Percentiles rank a stretch among this genome's conserved stretches.
Conservation (phyloP, 2,888 invertebrate genomes). For the Gibbula magus region DNA sequence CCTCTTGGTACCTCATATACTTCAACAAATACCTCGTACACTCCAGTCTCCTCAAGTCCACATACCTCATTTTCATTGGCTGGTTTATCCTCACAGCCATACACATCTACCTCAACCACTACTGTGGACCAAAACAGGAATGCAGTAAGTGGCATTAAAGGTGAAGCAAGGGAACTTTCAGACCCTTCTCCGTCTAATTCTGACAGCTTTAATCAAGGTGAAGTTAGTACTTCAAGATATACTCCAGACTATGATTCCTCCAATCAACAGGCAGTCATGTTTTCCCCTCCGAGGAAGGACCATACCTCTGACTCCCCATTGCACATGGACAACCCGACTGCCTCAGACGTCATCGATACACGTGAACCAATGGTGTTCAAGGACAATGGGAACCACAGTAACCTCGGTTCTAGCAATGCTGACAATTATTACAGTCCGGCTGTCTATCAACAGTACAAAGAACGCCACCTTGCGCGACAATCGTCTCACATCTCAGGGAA, state of each 20-base stretch:
- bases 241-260: conserved; percentile 11
- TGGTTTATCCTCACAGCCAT: conserved; percentile 12
- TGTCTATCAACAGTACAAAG: not conserved
- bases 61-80: conserved; percentile 28
- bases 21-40: conserved; percentile 20
- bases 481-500: conserved; percentile 14
- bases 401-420: not conserved
- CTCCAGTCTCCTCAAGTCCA: conserved; percentile 13
- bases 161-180: conserved; percentile 51
- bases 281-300: conserved; percentile 26
- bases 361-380: conserved; percentile 22
- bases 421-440: not conserved
- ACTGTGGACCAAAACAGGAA: conserved; percentile 38
- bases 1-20: not conserved
- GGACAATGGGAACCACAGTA: conserved; percentile 13
- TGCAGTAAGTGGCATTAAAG: conserved; percentile 44
- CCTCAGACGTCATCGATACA: conserved; percentile 7
- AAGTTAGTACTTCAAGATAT: conserved; percentile 25
- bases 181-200: conserved; percentile 24
- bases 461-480: not conserved
- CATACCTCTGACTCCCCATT: conserved; percentile 28
- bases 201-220: conserved; percentile 20
- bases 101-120: conserved; percentile 29
- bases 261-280: conserved; percentile 15
- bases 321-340: conserved; percentile 6